Base-by-base conservation (phyloP, 1,140 invertebrate genomes). In the Calycopis cecrops region DNA sequence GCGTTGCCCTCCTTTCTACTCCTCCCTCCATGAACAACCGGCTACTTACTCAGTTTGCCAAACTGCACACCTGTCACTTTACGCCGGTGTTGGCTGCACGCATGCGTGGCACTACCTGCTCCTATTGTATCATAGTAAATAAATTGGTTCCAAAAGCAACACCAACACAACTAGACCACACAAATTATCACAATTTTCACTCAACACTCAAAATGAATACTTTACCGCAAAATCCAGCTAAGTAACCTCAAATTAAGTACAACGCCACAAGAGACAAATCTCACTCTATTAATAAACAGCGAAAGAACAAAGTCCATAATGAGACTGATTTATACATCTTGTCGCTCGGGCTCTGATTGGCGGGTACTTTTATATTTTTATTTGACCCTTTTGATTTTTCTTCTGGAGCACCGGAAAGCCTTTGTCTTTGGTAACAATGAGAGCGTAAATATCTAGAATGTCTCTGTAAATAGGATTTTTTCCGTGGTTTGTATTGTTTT, bases 381-480 rank as follows among this genome's bases (percentile, higher is more conserved):
- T 44, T 44, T 44, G 40, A 44, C 16, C 40, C 40, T 44, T 44
- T 44, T 44, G 40, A 44, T 44, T 44, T 44, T 44, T 44, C 40
- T 44, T 44, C 38, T 44, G 40, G 40, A 44, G 40, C 40, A 44
- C 40, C 40, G 40, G 40, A 44, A 44, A 44, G 40, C 14, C 40
- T 44, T 44, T 44, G 40, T 44, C 40, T 44, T 44, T 16, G 14
- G 17, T 16, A 44, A 44, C 40, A 44, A 44, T 44, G 40, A 12
- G 40, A 44, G 40, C 40, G 40, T 16, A 16, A 28, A 16, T 16
- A 44, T 16, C 14, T 44, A 16, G 40, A 44, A 44, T 16, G 17
- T 44, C 40, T 44, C 40, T 4, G 40, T 44, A 16, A 44, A 14
- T 14, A 44, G 16, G 21, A 2, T 28, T 28, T 28, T 44, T 44